Evolutionary conservation across 2,113 vertebrate genomes (phyloP).

Genomic region (Protomyctophum bolini): DNA sequence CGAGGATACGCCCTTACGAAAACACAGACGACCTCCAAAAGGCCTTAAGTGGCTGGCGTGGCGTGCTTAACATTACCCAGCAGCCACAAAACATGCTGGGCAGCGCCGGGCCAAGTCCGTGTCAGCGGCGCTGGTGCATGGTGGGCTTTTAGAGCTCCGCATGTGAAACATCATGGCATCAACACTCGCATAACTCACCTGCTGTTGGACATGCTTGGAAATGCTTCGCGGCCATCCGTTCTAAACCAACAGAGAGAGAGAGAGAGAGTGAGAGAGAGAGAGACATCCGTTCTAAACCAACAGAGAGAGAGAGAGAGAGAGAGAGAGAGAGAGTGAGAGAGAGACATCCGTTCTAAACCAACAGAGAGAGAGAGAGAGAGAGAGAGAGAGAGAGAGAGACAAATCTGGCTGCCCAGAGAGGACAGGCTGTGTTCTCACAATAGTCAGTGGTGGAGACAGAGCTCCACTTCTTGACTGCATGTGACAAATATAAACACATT

Average conservation of each 20-base stretch:
- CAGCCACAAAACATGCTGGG: constrained; percentile 11
- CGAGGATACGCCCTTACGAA: not conserved
- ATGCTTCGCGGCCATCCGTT: constrained; percentile 33
- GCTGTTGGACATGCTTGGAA: constrained; percentile 31
- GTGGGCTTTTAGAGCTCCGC: not conserved
- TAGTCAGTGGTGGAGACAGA: too few relatives aligned
- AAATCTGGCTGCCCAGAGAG: constrained; percentile 10
- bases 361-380: too few relatives aligned
- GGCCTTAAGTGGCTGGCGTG: not conserved
- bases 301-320: constrained; percentile 38
- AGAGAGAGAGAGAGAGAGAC: constrained; percentile 35
- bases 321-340: not conserved
- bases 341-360: too few relatives aligned
- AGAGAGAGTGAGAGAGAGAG: not conserved
- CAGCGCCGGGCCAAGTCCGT: constrained; percentile 6
- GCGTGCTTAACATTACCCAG: constrained; percentile 9
- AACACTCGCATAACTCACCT: constrained; percentile 23
- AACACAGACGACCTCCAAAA: constrained; percentile 13
- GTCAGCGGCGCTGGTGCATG: not conserved
- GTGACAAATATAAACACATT: too few relatives aligned
- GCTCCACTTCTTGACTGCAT: too few relatives aligned
- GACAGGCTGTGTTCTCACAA: too few relatives aligned
- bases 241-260: not conserved
- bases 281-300: too few relatives aligned
- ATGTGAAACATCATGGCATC: constrained; percentile 13